Base-by-base conservation (phyloP, 2,797 vertebrate species). In the Tachyglossus aculeatus region DNA sequence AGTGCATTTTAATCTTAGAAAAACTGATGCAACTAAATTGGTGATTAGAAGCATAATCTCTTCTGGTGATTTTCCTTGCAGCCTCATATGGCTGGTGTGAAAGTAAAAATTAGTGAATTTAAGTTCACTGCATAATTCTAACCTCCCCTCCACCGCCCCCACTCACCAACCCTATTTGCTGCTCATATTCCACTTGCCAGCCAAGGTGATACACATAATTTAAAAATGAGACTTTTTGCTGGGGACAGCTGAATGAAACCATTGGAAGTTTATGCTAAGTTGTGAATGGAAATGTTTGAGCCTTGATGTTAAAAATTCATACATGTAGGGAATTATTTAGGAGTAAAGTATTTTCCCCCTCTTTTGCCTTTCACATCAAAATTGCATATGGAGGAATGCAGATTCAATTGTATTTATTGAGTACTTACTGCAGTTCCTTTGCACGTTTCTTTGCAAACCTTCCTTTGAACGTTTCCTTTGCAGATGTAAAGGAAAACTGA, bases 191-290 rank as follows among this genome's bases (percentile, higher is more conserved):
- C 58, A 65, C 40, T 25, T 82, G 70, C 79, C 66, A 85, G 43
- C 44, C 33, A 74, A 38, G 53, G 69, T 87, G 69, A 88, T 67
- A 88, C 76, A 84, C 50, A 74, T 74, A 68, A 22, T 4, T 74
- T 67, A 38, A 51, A 43, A 61, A 59, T 18, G 36, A 47, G 31
- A 64, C 63, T 83, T 66, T 57, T 38, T 59, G 18, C 25, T 67
- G 76, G 41, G 44, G 51, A 31, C 56, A 55, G 27, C 32, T 81
- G n/a, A 83, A 44, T 53, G 68, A 65, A 47, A 67, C 48, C 24
- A 59, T 27, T 66, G 72, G 74, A 80, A 85, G 79, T 70, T 32
- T 5, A 2, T 40, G 14, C 50, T 44, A 47, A 40, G 63, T 11
- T 45, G 43, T 55, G 37, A 41, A 56, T 18, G 22, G 29, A 45